Evolutionary conservation across 2,113 vertebrate genomes (phyloP).

Genomic region (Laticauda colubrina): DNA sequence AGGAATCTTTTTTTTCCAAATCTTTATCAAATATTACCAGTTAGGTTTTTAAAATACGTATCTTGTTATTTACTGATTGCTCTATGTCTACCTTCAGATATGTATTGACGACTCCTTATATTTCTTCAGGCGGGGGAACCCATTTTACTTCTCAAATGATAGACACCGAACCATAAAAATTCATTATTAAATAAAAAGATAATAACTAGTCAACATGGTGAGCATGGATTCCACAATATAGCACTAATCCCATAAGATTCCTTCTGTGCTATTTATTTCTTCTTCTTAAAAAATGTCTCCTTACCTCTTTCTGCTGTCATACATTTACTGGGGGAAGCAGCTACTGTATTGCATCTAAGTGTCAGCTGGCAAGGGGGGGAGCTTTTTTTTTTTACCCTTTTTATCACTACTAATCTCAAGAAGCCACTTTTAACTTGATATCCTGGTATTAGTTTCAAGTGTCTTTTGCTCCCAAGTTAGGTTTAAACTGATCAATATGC

Average conservation of each 20-base stretch:
- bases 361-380: not conserved
- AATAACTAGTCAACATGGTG: not conserved
- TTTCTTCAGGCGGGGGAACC: not conserved
- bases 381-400: not conserved
- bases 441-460: not conserved
- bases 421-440: not conserved
- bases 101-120: not conserved
- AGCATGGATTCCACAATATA: not conserved
- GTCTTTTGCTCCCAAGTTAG: not conserved
- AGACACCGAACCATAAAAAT: not conserved
- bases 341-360: not conserved
- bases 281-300: not conserved
- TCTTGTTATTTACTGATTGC: not conserved
- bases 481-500: slow-evolving; percentile 14
- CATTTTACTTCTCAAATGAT: not conserved
- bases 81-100: not conserved
- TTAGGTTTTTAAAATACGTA: not conserved
- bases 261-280: not conserved
- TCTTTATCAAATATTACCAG: not conserved
- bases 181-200: not conserved
- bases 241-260: not conserved
- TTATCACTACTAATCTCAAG: slow-evolving; percentile 6
- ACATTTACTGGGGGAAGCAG: not conserved
- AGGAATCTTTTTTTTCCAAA: not conserved
- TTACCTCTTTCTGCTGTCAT: not conserved